phyloP scores from a whole-genome alignment of 1,140 invertebrate genomes.

The Trinorchestia longiramus region DNA sequence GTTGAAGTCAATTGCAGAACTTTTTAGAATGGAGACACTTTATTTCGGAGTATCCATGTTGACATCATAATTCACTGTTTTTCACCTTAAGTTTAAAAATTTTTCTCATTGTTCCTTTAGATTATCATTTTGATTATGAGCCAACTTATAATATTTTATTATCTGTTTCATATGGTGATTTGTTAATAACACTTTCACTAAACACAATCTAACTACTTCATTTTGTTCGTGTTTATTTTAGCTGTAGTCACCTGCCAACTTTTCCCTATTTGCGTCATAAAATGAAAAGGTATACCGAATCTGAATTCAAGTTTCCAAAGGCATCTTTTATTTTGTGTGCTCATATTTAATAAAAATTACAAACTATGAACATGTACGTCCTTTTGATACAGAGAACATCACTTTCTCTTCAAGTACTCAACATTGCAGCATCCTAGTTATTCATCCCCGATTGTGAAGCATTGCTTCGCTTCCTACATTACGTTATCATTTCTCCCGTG shows the following conservation, averaged over 20 bases:
- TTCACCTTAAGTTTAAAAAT: not conserved
- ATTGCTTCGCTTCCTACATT: not conserved
- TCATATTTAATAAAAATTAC: not conserved
- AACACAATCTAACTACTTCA: not conserved
- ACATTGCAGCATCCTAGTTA: not conserved
- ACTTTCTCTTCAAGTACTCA: not conserved
- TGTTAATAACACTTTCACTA: not conserved
- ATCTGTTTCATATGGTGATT: not conserved
- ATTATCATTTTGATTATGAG: not conserved
- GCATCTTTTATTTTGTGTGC: not conserved
- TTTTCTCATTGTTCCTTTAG: not conserved
- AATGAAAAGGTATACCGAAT: not conserved
- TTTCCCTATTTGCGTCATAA: not conserved
- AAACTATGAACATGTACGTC: not conserved
- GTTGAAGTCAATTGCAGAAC: not conserved
- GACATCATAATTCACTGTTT: not conserved
- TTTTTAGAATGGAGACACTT: not conserved
- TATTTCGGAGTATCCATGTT: not conserved
- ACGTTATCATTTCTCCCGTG: not conserved
- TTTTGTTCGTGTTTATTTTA: not conserved
- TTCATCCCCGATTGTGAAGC: not conserved
- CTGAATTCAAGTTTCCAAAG: not conserved
- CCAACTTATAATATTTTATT: not conserved
- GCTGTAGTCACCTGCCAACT: too few relatives aligned
- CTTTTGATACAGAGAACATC: not conserved